These are phyloP conservation scores for Urosaurus nigricauda DNA, from an alignment of 2,797 vertebrate genomes.

Conservation along the genomic window DNA sequence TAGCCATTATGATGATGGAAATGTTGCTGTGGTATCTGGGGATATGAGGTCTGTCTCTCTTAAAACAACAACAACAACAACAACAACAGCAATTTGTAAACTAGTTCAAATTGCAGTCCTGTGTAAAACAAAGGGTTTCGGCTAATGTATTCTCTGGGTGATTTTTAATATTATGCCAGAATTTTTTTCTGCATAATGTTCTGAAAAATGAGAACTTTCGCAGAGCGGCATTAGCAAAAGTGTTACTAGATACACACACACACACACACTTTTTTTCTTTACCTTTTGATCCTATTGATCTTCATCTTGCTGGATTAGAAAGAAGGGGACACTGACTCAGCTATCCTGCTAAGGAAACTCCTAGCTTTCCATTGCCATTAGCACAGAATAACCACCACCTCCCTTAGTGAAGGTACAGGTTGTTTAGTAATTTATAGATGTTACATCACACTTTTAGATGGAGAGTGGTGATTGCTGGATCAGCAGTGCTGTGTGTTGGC, in stretches of 20 bases:
- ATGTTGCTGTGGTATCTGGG: not conserved
- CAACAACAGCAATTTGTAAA: no score
- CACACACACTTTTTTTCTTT: no score
- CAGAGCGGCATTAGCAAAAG: not conserved
- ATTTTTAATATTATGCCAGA: not conserved
- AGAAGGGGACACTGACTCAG: not conserved
- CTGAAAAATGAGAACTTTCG: not conserved
- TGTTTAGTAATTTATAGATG: not conserved
- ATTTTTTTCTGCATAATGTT: not conserved
- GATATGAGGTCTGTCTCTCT: not conserved
- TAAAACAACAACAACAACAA: not conserved
- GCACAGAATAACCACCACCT: not conserved
- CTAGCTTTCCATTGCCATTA: not conserved
- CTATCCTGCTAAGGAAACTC: not conserved
- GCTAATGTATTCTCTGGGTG: not conserved
- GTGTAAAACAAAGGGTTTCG: not conserved
- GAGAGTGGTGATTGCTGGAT: not conserved
- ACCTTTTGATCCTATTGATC: constrained; percentile 11
- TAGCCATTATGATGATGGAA: not conserved
- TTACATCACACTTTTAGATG: not conserved
- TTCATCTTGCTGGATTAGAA: not conserved
- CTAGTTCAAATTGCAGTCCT: not conserved
- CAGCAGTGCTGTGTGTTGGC: not conserved
- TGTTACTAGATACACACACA: no score
- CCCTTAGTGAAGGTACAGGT: not conserved